A percentile compares a stretch with the other conserved stretches of the same genome.
These are phyloP conservation scores for Conus canariensis DNA, from an alignment of 2,888 invertebrate species.

Conservation along the genomic window DNA sequence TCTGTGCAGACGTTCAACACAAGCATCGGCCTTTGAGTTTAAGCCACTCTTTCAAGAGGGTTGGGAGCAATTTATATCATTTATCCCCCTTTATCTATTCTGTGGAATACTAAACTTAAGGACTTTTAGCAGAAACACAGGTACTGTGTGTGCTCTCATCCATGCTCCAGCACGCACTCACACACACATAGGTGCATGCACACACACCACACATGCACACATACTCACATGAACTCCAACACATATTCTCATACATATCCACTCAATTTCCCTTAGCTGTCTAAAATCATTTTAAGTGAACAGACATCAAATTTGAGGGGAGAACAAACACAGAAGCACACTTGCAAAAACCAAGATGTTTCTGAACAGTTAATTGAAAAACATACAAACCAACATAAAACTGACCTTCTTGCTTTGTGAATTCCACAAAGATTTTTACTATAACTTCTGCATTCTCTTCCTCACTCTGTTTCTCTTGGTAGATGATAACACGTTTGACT, in stretches of 20 bases:
- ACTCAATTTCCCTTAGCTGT: no score
- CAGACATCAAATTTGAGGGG: no score
- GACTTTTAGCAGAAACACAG: no score
- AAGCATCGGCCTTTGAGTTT: no score
- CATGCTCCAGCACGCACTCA: neutral
- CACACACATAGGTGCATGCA: neutral
- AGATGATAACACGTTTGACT: constrained; percentile 95
- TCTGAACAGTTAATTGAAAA: neutral
- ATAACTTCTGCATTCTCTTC: constrained; percentile 89
- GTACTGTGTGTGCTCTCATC: no score
- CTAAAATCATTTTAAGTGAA: no score
- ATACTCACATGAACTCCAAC: neutral
- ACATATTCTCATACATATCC: no score
- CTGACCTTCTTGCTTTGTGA: constrained; percentile 86
- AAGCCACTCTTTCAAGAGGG: no score
- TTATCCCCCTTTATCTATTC: no score
- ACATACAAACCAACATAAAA: neutral
- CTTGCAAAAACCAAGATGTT: neutral
- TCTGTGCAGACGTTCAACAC: no score
- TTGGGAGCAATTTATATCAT: no score
- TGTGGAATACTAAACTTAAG: neutral
- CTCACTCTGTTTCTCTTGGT: constrained; percentile 96
- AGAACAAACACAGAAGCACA: no score
- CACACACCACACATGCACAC: neutral
- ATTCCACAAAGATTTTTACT: constrained; percentile 99